Base-by-base conservation (phyloP, 2,797 vertebrate genomes). In the Phataginus tricuspis region DNA sequence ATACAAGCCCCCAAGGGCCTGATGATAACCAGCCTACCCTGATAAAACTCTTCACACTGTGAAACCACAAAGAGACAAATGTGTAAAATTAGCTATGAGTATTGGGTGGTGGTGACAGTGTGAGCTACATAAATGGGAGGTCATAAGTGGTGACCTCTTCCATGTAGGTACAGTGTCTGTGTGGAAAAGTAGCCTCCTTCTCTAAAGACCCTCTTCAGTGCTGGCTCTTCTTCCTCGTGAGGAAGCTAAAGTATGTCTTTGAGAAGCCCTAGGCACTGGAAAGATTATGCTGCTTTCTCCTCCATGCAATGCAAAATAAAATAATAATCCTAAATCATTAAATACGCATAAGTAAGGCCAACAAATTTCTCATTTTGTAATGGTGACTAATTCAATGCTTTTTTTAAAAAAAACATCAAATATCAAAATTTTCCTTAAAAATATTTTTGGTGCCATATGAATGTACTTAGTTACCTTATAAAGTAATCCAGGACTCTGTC, bases 351-450 rank as follows among this genome's bases (percentile, higher is more conserved):
- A 75, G 29, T 45, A 80, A 92, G 34, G 11, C 19, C 37, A 90
- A 85, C 18, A 80, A 66, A 39, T 1, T 74, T 84, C 34, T 80
- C 1, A 71, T 59, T 61, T 74, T 86, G 16, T 80, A 18, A 59
- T 64, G 15, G n/a, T 51, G 69, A 92, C 34, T 88, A 71, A 34
- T 21, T 31, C 25, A 86, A 59, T 51, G 45, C 19, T 82, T 72
- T 91, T 72, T 91, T 74, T 42, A 5, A 11, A 80, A 93, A 86
- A 61, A 15, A 72, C 45, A 10, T 31, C 27, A 75, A 49, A 79
- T 79, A 85, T 64, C n/a, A 86, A 90, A 86, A 53, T 61, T 90
- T 59, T 80, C n/a, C 37, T 90, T 79, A 59, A 86, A 85, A 90
- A 21, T 49, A 19, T 19, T 85, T 84, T 74, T 66, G 42, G 12